Base-by-base conservation (phyloP, 2,113 vertebrate genomes). In the Peromyscus maniculatus region DNA sequence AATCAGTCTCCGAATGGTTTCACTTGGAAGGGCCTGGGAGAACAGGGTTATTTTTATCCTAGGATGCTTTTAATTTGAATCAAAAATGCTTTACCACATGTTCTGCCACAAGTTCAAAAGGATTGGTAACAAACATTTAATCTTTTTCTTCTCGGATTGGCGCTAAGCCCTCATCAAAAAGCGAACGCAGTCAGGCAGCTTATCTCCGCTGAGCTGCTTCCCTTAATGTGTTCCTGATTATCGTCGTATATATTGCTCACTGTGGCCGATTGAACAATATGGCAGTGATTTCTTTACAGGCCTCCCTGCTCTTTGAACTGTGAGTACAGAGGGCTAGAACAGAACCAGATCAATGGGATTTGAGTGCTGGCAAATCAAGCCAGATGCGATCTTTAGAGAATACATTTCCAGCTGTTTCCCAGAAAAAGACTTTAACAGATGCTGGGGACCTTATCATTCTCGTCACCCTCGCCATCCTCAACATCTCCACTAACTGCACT, bases 21-120 rank as follows among this genome's bases (percentile, higher is more conserved):
- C 98, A 98, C 97, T 99, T 98, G 98, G 98, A 98, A 98, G 98
- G 94, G 98, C 97, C 98, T 99, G 98, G 98, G 93, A 98, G 98
- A 98, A 98, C 98, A 98, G 98, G 94, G 99, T 98, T 99, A 99
- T 99, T 99, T 99, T 99, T 99, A 99, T 99, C 98, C 98, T 98
- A 99, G 99, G 99, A 99, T 99, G 99, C 98, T 99, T 99, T 99
- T 99, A 98, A 99, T 99, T 99, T 99, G 98, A 99, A 98, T 98
- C 96, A 99, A 98, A 98, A 99, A 99, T 98, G 98, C 98, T 98
- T 98, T 98, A 98, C 99, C 99, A 99, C 98, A 99, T 99, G 99
- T 99, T 99, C 98, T 98, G 98, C 98, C 98, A 98, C 98, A 98
- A 99, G 99, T 99, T 99, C 99, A 99, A 99, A 99, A 98, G 98